Evolutionary conservation across 2,888 invertebrate species (phyloP).

Genomic region (Campoplex nolae): DNA sequence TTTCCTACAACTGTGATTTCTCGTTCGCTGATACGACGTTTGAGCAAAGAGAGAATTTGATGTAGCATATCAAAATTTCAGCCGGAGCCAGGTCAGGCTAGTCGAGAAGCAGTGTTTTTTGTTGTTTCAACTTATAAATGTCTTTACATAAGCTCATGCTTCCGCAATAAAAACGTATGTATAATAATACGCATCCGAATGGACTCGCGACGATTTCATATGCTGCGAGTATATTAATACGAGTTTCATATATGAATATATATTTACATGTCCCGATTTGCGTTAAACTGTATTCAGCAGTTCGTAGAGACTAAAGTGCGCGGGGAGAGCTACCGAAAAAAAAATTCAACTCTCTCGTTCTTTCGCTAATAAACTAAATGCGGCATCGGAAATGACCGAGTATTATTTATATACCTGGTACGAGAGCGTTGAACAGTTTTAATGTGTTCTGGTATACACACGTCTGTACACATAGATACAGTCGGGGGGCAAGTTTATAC

Average conservation of each 20-base stretch:
- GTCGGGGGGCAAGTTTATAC: conserved; percentile 77
- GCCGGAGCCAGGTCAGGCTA: conserved; percentile 16
- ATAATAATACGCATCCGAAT: conserved; percentile 19
- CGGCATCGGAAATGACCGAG: conserved; percentile 82
- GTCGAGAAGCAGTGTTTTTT: background rate
- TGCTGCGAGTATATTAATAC: conserved; percentile 33
- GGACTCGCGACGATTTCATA: conserved; percentile 25
- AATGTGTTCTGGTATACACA: conserved; percentile 73
- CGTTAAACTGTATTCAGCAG: conserved; percentile 79
- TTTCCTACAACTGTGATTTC: background rate
- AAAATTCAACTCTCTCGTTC: conserved; percentile 69
- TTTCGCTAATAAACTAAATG: conserved; percentile 82
- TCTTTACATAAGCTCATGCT: conserved; percentile 52
- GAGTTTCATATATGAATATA: conserved; percentile 7
- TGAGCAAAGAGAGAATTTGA: background rate
- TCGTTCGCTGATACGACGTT: background rate
- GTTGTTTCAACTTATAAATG: background rate
- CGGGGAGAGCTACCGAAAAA: conserved; percentile 60
- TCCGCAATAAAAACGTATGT: conserved; percentile 46
- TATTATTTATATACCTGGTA: conserved; percentile 81
- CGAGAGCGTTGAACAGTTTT: conserved; percentile 77
- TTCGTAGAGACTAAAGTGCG: conserved; percentile 72
- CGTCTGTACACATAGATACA: conserved; percentile 11
- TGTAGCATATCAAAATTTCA: conserved; percentile 2
- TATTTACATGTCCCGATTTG: conserved; percentile 68